Evolutionary conservation across 2,888 invertebrate genomes (phyloP), one percentile per base, ranked within the genome.

Genomic region (Ennomos fuscantarius): DNA sequence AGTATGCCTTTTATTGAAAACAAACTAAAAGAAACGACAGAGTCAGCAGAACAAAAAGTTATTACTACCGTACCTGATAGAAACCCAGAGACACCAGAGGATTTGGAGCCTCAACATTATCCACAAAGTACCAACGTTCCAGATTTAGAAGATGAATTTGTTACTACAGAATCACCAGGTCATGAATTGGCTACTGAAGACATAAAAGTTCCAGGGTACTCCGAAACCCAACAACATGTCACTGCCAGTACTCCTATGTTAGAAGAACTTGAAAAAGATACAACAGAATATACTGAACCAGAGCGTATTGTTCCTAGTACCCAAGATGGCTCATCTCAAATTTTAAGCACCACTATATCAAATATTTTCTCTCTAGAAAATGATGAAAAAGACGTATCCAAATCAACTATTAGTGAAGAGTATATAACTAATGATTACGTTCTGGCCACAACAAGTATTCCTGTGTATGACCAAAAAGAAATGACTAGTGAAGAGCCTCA

Each of bases 211-310:
- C 51, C 55, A 12, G 56, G 44, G 9, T 54, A 53, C 8, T 40
- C 53, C 36, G 50, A 62, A 15, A 43, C 52, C 13, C 60, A 53
- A 55, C 49, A 45, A 48, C 54, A 63, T 41, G 46, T 55, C 31
- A 58, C 63, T 11, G 49, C 66, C 45, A 69, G 65, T 45, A 70
- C 70, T 12, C 68, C 68, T 15, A 62, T 66, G 55, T 42, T 72
- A 42, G 70, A 72, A 62, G 72, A 72, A 63, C 66, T 72, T 45
- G 72, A 72, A 60, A 62, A 67, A 61, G 68, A 67, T 40, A 64
- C 66, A 9, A 62, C 66, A 31, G 55, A 57, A 48, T 47, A 39
- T 15, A 52, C 31, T 13, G 64, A 59, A 39, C 44, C 60, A 43
- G 59, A 58, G 15, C 44, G 43, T 13, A 15, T 53, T 40, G 33